Conservation (phyloP, 2,113 vertebrate species). For the Baryphthengus martii region DNA sequence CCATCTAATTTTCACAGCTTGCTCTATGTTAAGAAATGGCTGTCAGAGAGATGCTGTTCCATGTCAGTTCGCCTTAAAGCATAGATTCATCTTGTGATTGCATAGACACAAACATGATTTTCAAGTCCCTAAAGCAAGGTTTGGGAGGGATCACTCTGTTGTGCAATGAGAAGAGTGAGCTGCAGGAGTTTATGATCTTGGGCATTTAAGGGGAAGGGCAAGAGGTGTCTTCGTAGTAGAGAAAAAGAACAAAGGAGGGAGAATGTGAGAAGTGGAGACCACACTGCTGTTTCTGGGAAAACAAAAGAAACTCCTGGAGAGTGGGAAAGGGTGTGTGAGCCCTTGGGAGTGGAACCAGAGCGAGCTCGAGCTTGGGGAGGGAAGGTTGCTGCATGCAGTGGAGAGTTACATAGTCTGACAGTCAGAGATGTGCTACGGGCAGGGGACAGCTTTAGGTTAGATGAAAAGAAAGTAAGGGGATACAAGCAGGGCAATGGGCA, state of each 20-base stretch:
- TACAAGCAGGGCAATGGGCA: neutral
- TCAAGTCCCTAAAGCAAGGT: neutral
- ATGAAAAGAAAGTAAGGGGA: neutral
- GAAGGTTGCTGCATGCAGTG: neutral
- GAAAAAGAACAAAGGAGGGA: neutral
- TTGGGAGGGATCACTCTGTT: neutral
- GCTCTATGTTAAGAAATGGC: neutral
- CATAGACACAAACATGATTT: neutral
- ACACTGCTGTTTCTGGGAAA: neutral
- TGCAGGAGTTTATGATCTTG: neutral
- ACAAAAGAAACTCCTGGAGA: neutral
- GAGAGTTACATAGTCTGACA: neutral
- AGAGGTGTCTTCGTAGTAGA: neutral
- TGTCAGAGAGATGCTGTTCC: neutral
- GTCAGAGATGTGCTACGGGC: neutral
- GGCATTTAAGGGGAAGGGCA: neutral
- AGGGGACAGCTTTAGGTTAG: neutral
- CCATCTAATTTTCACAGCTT: neutral
- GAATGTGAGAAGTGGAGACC: neutral
- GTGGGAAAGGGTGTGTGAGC: neutral
- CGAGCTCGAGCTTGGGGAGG: fast-evolving
- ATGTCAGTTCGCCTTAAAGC: neutral
- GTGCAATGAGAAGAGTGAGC: neutral
- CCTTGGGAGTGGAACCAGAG: neutral
- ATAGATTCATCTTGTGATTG: neutral